Base-by-base conservation (phyloP, 1,140 invertebrate genomes). In the Chironomus tepperi region DNA sequence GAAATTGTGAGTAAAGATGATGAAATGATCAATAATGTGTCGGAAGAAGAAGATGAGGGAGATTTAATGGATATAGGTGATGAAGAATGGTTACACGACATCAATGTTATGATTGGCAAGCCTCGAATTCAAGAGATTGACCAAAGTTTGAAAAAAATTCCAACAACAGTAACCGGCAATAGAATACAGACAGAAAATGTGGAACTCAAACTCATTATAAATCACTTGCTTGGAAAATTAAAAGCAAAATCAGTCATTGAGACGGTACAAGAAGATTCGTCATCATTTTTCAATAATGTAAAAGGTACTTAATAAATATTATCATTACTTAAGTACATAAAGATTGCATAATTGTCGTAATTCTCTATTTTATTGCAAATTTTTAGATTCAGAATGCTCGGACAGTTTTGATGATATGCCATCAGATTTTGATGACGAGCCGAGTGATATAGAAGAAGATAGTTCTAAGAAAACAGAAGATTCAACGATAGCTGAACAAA, bases 181-280 rank as follows among this genome's bases (percentile, higher is more conserved):
- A 8, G 9, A 18, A 21, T 18, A 3, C 16, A 70, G 9, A 70
- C 65, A 19, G 65, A 70, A 70, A 70, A 70, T 70, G 19, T 70
- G 15, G 65, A 70, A 12, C 65, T 70, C 10, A 70, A 70, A 70
- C 18, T 70, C n/a, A 70, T 70, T 19, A 70, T 70, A 15, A 70
- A 21, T 70, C 65, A 70, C 12, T 70, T 70, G 18, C 6, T 70
- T 2, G 16, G 19, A 19, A 70, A 70, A 70, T 18, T 18, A 10
- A 16, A 70, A 18, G 65, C 16, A 70, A 70, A 70, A 0, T 70
- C 65, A 6, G 19, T 70, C 3, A 21, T 9, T 9, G 65, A 70
- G 3, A 70, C 65, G 24, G 24, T 34, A 34, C 24, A 34, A 34
- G 24, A 34, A 34, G 1, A 1, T 34, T 34, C 24, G 5, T 34